Evolutionary conservation across 2,797 vertebrate species (phyloP).

Genomic region (Psittacula derbiana): DNA sequence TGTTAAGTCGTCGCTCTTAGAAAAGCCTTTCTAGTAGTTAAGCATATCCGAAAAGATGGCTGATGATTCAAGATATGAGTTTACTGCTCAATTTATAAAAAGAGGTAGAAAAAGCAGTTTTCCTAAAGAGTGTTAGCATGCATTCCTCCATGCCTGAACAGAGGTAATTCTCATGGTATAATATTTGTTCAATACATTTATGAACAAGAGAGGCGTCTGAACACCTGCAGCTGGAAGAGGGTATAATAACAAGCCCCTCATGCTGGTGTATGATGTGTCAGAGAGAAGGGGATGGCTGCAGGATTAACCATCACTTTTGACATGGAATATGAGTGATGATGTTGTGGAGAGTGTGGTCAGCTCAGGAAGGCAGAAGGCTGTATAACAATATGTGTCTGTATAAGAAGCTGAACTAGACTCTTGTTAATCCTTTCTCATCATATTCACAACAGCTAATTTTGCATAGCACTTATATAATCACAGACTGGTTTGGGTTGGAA

Average conservation of each 20-base stretch:
- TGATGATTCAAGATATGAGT: not conserved
- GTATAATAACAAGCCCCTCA: not conserved
- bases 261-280: not conserved
- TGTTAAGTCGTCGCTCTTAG: not conserved
- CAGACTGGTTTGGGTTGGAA: not conserved
- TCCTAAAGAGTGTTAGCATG: not conserved
- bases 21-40: not conserved
- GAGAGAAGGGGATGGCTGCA: not conserved
- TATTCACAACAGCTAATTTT: not conserved
- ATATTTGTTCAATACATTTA: not conserved
- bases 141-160: not conserved
- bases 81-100: not conserved
- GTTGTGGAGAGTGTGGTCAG: not conserved
- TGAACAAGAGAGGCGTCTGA: rapidly evolving
- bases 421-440: not conserved
- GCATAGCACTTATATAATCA: not conserved
- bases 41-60: not conserved
- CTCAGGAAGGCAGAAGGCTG: not conserved
- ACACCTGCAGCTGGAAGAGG: not conserved
- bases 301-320: not conserved
- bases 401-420: not conserved
- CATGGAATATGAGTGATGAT: not conserved
- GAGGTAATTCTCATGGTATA: not conserved
- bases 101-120: not conserved
- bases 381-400: not conserved